Percentiles rank a stretch among this genome's conserved stretches.
Conservation (phyloP, 2,797 vertebrate genomes). For the Pangasius krempfi region DNA sequence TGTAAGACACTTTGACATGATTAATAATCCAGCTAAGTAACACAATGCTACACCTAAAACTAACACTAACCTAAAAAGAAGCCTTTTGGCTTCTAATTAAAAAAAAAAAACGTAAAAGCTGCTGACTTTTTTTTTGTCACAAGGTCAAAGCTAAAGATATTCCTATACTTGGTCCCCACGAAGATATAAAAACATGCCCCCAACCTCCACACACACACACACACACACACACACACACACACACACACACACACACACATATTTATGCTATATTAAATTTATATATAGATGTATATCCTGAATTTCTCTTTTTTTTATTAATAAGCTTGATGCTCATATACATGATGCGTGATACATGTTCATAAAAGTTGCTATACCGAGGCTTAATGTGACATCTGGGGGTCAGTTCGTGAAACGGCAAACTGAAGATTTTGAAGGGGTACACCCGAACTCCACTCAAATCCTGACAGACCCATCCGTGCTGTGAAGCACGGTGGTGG, state of each 20-base stretch:
- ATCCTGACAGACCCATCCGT: not conserved
- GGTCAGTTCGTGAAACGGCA: not conserved
- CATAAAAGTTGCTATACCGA: too few relatives aligned
- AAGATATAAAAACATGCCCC: not conserved
- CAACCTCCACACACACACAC: not conserved
- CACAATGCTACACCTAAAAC: not conserved
- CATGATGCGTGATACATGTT: too few relatives aligned
- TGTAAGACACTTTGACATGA: not conserved
- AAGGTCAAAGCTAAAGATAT: not conserved
- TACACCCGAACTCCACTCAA: not conserved
- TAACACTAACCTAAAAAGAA: not conserved
- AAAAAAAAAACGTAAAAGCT: too few relatives aligned
- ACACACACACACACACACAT: not conserved
- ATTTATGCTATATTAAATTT: not conserved
- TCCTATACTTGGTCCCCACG: too few relatives aligned
- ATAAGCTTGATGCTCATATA: too few relatives aligned
- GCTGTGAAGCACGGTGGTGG: not conserved
- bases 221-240: too few relatives aligned
- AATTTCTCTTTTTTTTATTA: not conserved
- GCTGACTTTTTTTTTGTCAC: not conserved
- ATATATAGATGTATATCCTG: not conserved
- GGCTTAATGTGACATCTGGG: not conserved
- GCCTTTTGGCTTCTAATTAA: not conserved
- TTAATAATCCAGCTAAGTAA: not conserved
- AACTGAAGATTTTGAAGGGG: not conserved